phyloP scores from a whole-genome alignment of 2,888 invertebrate genomes.

The Kuschelorhynchus macadamiae region DNA sequence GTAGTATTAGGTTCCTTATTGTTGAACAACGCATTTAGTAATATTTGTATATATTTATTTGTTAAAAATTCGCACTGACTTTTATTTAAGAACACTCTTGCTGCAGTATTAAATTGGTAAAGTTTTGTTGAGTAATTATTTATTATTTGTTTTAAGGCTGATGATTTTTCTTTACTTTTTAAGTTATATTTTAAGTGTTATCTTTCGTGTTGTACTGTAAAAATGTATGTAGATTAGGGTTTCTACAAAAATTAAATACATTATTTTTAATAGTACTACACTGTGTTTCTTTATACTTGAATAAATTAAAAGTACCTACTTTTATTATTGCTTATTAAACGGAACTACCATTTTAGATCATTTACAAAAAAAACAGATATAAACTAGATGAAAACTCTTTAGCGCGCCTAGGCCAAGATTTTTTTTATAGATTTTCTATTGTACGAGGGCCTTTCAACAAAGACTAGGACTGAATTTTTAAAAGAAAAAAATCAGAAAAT shows the following conservation, averaged over 20 bases:
- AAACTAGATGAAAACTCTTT: too few species aligned
- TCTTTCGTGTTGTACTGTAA: conserved; percentile 31
- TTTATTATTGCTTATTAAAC: too few species aligned
- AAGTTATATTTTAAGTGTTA: conserved; percentile 32
- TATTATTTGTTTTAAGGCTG: conserved; percentile 45
- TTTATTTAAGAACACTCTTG: conserved; percentile 25
- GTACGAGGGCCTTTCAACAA: too few species aligned
- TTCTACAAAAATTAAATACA: conserved; percentile 21
- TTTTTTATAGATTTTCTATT: too few species aligned
- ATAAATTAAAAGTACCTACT: too few species aligned
- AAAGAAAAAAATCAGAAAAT: too few species aligned
- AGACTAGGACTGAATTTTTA: too few species aligned
- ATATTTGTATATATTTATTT: conserved; percentile 13
- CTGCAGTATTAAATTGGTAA: conserved; percentile 39
- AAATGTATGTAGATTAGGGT: conserved; percentile 21
- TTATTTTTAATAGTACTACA: conserved; percentile 31
- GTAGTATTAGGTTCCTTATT: conserved; percentile 27
- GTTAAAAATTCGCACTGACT: conserved; percentile 23
- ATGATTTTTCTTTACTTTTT: conserved; percentile 38
- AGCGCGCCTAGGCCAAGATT: too few species aligned
- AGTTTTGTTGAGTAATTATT: conserved; percentile 36
- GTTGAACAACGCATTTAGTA: conserved; percentile 21
- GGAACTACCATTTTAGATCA: too few species aligned
- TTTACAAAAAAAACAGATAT: too few species aligned
- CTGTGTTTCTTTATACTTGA: too few species aligned